Evolutionary conservation across 2,888 invertebrate genomes (phyloP).

Genomic region (Gibbula magus): DNA sequence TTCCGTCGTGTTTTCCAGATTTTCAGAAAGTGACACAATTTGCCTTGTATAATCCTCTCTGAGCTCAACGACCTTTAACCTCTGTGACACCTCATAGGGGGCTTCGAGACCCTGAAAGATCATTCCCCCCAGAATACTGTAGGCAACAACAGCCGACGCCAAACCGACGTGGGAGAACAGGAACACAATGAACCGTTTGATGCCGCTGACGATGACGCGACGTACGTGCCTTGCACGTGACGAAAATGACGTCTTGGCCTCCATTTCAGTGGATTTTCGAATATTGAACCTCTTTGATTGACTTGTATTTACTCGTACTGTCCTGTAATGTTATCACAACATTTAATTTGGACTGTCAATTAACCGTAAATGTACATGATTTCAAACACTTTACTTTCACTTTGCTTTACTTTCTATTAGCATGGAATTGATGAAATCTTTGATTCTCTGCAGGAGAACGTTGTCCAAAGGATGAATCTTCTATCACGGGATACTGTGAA

Average conservation of each 20-base stretch:
- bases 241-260: neutral
- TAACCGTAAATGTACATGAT: too few species aligned
- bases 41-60: slow-evolving; percentile 35
- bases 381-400: too few species aligned
- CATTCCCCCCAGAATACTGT: slow-evolving; percentile 46
- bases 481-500: too few species aligned
- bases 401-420: too few species aligned
- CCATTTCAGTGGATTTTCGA: too few species aligned
- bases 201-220: slow-evolving; percentile 1
- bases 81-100: slow-evolving; percentile 38
- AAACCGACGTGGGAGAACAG: slow-evolving; percentile 49
- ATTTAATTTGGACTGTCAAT: too few species aligned
- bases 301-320: too few species aligned
- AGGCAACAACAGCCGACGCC: slow-evolving; percentile 44
- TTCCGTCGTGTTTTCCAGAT: slow-evolving; percentile 82
- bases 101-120: slow-evolving; percentile 45
- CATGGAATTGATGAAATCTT: too few species aligned
- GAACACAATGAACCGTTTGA: slow-evolving; percentile 36
- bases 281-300: too few species aligned
- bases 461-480: too few species aligned
- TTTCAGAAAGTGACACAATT: slow-evolving; percentile 90
- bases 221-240: slow-evolving; percentile 29
- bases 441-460: too few species aligned
- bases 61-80: slow-evolving; percentile 29
- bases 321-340: too few species aligned